Conservation (phyloP, 1,140 invertebrate genomes). For the Brachionus angularis region DNA sequence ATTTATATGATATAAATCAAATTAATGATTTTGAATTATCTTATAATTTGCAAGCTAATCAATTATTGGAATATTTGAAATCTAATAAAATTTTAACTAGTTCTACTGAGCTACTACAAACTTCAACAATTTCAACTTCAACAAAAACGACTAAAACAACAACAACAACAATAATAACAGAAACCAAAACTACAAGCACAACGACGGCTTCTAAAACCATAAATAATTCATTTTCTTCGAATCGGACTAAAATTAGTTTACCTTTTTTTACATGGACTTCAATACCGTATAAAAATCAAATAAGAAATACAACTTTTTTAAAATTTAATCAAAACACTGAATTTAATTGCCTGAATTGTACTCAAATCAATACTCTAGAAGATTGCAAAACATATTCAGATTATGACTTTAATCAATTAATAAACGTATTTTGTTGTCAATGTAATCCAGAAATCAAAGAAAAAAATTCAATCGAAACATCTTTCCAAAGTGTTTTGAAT, state of each 20-base stretch:
- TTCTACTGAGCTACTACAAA: not conserved
- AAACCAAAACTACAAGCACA: not conserved
- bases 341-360: constrained; percentile 19
- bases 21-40: not conserved
- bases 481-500: not conserved
- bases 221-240: not conserved
- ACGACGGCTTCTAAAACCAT: not conserved
- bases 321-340: not conserved
- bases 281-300: not conserved
- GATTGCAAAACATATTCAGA: not conserved
- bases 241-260: not conserved
- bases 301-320: not conserved
- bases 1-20: constrained; percentile 11
- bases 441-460: not conserved
- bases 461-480: not conserved
- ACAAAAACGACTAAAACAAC: not conserved
- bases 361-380: not conserved
- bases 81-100: too few relatives aligned
- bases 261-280: not conserved
- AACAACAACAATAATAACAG: not conserved
- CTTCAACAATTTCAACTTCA: not conserved
- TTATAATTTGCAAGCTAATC: not conserved
- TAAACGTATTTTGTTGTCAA: constrained; percentile 16
- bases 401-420: not conserved
- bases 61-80: constrained; percentile 8